phyloP scores from a whole-genome alignment of 2,888 invertebrate species.

The Ichneumoninae sp. region DNA sequence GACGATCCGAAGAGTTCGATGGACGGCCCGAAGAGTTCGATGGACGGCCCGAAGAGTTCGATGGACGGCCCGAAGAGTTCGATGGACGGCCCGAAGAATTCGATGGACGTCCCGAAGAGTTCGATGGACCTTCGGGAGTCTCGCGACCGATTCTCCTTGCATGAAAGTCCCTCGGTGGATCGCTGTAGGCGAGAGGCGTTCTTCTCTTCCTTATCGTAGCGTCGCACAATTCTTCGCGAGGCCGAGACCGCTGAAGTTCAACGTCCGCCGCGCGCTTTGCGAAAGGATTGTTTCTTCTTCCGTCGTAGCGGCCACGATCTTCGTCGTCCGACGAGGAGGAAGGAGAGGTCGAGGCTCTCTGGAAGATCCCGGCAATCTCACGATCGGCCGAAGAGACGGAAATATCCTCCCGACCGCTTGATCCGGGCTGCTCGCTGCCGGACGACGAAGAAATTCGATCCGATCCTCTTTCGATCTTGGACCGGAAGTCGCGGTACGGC shows the following conservation, averaged over 20 bases:
- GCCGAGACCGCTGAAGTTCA: neutral
- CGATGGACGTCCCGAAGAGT: neutral
- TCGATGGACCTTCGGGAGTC: neutral
- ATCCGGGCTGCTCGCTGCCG: neutral
- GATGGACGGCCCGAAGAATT: neutral
- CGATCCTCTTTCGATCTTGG: neutral
- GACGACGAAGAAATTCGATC: conserved; percentile 2
- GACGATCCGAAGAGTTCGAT: neutral
- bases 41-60: neutral
- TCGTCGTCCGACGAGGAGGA: conserved; percentile 55
- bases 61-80: neutral
- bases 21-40: neutral
- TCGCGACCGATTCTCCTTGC: neutral
- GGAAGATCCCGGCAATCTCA: conserved; percentile 57
- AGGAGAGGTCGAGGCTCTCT: conserved; percentile 46
- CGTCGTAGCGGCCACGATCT: neutral
- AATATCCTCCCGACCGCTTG: neutral
- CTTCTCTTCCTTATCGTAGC: conserved; percentile 16
- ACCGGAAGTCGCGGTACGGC: conserved; percentile 7
- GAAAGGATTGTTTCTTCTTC: conserved; percentile 17
- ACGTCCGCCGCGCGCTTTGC: neutral
- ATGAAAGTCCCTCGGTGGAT: neutral
- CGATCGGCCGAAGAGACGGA: conserved; percentile 43
- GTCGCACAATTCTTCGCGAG: conserved; percentile 12
- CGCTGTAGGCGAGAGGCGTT: neutral